phyloP scores from a whole-genome alignment of 1,140 invertebrate genomes.

The Lethrus apterus region DNA sequence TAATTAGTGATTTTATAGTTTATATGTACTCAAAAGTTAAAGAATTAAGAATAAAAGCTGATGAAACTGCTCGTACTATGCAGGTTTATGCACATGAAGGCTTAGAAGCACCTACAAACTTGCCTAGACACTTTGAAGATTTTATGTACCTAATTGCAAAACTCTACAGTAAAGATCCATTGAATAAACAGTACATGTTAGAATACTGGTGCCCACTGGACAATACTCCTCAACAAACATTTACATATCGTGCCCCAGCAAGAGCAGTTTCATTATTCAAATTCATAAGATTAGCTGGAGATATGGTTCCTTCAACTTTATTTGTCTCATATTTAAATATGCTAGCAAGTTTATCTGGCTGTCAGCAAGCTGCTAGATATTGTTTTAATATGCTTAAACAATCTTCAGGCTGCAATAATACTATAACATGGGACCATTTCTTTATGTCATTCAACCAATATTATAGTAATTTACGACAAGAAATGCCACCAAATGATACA shows the following conservation, averaged over 20 bases:
- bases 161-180: slow-evolving; percentile 69
- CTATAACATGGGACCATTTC: slow-evolving; percentile 82
- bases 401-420: slow-evolving; percentile 45
- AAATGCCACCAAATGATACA: slow-evolving; percentile 53
- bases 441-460: slow-evolving; percentile 79
- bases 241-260: slow-evolving; percentile 41
- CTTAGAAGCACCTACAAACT: slow-evolving; percentile 64
- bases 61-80: slow-evolving; percentile 79
- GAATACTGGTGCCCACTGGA: slow-evolving; percentile 79
- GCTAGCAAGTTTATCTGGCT: slow-evolving; percentile 72
- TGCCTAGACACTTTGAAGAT: slow-evolving; percentile 77
- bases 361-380: slow-evolving; percentile 62
- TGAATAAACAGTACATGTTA: slow-evolving; percentile 60
- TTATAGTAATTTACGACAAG: slow-evolving; percentile 55
- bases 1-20: slow-evolving; percentile 89
- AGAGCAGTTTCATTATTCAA: slow-evolving; percentile 78
- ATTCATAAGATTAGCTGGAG: slow-evolving; percentile 79
- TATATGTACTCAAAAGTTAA: slow-evolving; percentile 87
- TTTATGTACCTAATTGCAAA: slow-evolving; percentile 70
- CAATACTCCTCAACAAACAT: slow-evolving; percentile 38
- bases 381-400: slow-evolving; percentile 83
- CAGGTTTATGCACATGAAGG: slow-evolving; percentile 76
- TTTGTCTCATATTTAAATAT: slow-evolving; percentile 85
- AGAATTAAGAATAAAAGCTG: slow-evolving; percentile 73
- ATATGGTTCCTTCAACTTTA: slow-evolving; percentile 74